phyloP scores from a whole-genome alignment of 2,797 vertebrate genomes.

The Sphenopsis melanotis region DNA sequence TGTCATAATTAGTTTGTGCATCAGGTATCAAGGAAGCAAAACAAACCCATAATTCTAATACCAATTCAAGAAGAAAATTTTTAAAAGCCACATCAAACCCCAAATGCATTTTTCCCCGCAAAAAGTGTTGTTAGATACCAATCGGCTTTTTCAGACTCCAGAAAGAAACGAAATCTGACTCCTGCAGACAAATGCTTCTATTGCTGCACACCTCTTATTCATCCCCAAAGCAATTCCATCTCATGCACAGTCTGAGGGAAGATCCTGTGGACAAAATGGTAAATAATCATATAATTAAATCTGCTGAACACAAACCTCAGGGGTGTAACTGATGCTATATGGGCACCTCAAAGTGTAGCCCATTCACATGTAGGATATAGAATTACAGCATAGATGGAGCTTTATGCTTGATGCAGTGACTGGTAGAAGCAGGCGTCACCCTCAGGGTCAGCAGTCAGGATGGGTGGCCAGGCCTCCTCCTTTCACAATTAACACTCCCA shows the following conservation, averaged over 20 bases:
- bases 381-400: neutral
- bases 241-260: neutral
- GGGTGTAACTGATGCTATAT: neutral
- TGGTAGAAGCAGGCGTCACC: neutral
- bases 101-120: neutral
- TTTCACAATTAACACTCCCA: neutral
- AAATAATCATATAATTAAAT: neutral
- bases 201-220: neutral
- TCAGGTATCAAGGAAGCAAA: neutral
- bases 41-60: neutral
- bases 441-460: no score
- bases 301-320: neutral
- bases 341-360: neutral
- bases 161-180: neutral
- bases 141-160: neutral
- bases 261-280: neutral
- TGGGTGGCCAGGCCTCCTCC: neutral
- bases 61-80: neutral
- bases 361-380: neutral
- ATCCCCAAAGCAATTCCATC: neutral
- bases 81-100: neutral
- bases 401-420: neutral
- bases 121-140: neutral
- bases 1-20: neutral
- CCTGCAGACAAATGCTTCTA: neutral